Percentiles rank a stretch among this genome's conserved stretches.
phyloP scores from a whole-genome alignment of 2,888 invertebrate species.

The Furcula furcula region DNA sequence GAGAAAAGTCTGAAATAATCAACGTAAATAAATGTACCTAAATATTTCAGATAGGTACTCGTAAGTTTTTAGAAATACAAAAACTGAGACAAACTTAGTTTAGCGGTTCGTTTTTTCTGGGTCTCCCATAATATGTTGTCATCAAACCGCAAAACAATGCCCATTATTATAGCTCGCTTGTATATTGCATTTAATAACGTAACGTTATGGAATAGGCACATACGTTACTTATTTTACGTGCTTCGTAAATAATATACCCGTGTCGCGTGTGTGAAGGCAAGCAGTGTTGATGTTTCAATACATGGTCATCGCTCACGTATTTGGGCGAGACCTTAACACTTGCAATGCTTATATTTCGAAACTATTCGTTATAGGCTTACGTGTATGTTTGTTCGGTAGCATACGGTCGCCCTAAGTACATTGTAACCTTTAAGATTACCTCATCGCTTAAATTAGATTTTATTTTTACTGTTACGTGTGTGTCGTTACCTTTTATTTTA shows the following conservation, averaged over 20 bases:
- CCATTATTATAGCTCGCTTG: conserved; percentile 24
- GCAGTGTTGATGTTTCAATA: conserved; percentile 37
- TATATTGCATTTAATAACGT: conserved; percentile 32
- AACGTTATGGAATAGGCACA: conserved; percentile 30
- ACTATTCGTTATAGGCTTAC: too few relatives aligned
- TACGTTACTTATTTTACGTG: conserved; percentile 26
- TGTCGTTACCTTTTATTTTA: too few relatives aligned
- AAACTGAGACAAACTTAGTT: too few relatives aligned
- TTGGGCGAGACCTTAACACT: conserved; percentile 45
- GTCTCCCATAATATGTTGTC: too few relatives aligned
- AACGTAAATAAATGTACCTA: too few relatives aligned
- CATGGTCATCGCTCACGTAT: conserved; percentile 70
- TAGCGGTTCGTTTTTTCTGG: too few relatives aligned
- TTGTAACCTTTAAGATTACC: conserved; percentile 14
- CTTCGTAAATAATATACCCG: conserved; percentile 36
- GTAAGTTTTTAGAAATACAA: too few relatives aligned
- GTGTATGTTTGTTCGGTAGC: too few relatives aligned
- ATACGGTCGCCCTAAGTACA: too few relatives aligned
- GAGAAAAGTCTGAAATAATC: too few relatives aligned
- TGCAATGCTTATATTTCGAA: too few relatives aligned
- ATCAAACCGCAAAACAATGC: conserved; percentile 35
- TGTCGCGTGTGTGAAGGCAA: conserved; percentile 58
- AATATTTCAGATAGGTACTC: too few relatives aligned
- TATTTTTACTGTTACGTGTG: neutral
- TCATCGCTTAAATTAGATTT: conserved; percentile 23